Evolutionary conservation across 1,140 invertebrate species (phyloP).

Genomic region (Drosophila orena): DNA sequence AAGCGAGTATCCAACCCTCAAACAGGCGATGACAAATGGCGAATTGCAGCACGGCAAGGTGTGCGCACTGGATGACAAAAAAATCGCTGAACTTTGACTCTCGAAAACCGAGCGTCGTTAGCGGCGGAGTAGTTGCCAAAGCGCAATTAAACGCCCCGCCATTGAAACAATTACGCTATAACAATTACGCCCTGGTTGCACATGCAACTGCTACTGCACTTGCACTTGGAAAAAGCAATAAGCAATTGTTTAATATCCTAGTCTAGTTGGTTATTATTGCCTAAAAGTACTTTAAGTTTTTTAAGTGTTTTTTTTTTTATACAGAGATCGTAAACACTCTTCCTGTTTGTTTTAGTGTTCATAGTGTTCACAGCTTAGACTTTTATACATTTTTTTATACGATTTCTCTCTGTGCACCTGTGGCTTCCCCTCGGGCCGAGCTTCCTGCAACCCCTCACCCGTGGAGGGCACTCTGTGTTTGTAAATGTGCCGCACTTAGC

Average conservation of each 20-base stretch:
- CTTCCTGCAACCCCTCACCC: slow-evolving; percentile 10
- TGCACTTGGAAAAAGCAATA: slow-evolving; percentile 9
- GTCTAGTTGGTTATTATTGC: no score
- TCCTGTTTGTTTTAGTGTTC: background rate
- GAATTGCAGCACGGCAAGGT: slow-evolving; percentile 62
- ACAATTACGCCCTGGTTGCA: slow-evolving; percentile 73
- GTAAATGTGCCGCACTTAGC: slow-evolving; percentile 76
- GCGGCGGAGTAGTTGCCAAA: slow-evolving; percentile 52
- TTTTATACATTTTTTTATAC: background rate
- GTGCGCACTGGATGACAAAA: slow-evolving; percentile 46
- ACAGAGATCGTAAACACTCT: no score
- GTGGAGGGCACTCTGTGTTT: slow-evolving; percentile 19
- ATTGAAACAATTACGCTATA: slow-evolving; percentile 81
- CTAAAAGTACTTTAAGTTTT: no score
- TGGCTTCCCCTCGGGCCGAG: slow-evolving; percentile 1
- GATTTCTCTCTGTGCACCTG: background rate
- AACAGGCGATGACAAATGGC: slow-evolving; percentile 64
- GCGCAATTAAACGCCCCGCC: slow-evolving; percentile 77
- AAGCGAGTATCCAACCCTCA: no score
- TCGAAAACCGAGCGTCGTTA: slow-evolving; percentile 35
- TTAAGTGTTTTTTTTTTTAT: no score
- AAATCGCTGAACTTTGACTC: slow-evolving; percentile 74
- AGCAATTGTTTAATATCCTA: no score
- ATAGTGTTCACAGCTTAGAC: no score
- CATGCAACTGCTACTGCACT: slow-evolving; percentile 50